These are phyloP conservation scores for Emberiza fucata DNA, from an alignment of 2,113 vertebrate species.

Conservation along the genomic window DNA sequence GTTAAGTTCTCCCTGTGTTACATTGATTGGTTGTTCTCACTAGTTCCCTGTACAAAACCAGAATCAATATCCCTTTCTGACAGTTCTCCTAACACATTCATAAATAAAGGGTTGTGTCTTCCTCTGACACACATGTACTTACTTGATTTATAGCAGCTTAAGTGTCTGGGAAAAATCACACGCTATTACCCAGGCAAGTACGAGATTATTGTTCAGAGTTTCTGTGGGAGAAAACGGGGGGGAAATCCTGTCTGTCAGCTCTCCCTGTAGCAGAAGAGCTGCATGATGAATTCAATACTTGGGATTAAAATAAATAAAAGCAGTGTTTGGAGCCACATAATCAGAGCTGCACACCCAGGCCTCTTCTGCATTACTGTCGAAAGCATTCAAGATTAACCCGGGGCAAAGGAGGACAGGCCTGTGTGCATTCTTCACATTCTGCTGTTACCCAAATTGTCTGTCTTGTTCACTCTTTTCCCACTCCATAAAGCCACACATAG, in stretches of 20 bases:
- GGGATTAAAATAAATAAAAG: not conserved
- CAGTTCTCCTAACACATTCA: not conserved
- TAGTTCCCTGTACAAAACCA: not conserved
- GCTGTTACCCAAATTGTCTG: not conserved
- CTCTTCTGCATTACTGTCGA: not conserved
- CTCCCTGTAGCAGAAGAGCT: not conserved
- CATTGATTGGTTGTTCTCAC: not conserved
- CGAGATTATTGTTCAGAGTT: not conserved
- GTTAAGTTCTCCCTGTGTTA: not conserved
- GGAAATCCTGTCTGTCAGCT: not conserved
- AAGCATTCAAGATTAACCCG: not conserved
- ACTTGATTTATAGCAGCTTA: slow-evolving; percentile 4
- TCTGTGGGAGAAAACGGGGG: not conserved
- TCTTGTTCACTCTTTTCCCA: not conserved
- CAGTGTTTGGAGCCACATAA: not conserved
- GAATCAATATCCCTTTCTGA: slow-evolving; percentile 19
- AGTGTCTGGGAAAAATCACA: not conserved
- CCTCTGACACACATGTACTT: not conserved
- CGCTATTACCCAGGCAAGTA: not conserved
- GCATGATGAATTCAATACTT: not conserved
- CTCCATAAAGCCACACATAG: not conserved
- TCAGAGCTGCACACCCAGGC: not conserved
- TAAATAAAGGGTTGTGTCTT: slow-evolving; percentile 3
- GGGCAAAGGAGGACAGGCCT: not conserved
- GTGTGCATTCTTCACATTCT: not conserved